Evolutionary conservation across 2,888 invertebrate species (phyloP).

Genomic region (Napeogenes sylphis): DNA sequence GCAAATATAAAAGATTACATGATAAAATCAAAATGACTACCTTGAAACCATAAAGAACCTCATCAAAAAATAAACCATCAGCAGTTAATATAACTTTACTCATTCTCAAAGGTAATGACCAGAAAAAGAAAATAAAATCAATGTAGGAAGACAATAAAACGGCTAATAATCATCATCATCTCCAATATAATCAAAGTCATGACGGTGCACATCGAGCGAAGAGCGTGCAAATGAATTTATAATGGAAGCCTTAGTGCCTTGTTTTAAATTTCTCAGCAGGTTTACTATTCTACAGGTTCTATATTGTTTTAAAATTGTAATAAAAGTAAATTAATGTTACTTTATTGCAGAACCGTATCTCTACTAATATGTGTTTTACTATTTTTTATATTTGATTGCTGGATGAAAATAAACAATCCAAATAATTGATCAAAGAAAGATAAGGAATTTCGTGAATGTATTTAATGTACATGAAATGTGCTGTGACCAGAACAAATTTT

Average conservation of each 20-base stretch:
- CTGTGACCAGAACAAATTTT: constrained; percentile 7
- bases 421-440: neutral
- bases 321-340: neutral
- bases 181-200: constrained; percentile 63
- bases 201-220: constrained; percentile 54
- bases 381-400: neutral
- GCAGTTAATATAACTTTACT: constrained; percentile 17
- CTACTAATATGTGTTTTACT: neutral
- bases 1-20: neutral
- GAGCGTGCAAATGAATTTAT: constrained; percentile 64
- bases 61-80: constrained; percentile 3
- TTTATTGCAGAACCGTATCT: neutral
- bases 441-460: neutral
- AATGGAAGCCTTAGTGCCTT: constrained; percentile 45
- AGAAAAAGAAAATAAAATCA: constrained; percentile 53
- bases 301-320: constrained; percentile 3
- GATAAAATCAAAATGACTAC: neutral
- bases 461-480: constrained; percentile 3
- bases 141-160: constrained; percentile 62
- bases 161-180: constrained; percentile 55
- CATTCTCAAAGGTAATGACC: constrained; percentile 38
- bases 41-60: constrained; percentile 5
- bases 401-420: neutral
- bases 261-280: constrained; percentile 20
- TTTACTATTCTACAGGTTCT: neutral